Evolutionary conservation across 2,797 vertebrate genomes (phyloP).

Genomic region (Centroberyx gerrardi): DNA sequence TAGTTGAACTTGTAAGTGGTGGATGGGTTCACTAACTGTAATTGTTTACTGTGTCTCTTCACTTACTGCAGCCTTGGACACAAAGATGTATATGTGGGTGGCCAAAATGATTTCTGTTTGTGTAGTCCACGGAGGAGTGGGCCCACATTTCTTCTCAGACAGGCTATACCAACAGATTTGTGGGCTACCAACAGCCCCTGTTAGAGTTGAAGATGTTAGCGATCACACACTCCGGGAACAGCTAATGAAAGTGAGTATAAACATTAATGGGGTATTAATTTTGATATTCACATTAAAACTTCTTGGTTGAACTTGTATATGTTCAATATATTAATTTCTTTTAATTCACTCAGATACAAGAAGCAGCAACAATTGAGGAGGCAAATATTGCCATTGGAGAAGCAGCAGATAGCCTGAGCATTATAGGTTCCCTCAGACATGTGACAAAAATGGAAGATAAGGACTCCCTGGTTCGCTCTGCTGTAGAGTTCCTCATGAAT

Average conservation of each 20-base stretch:
- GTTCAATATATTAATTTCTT: background rate
- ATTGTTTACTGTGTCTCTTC: background rate
- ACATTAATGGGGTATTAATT: background rate
- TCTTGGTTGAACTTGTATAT: background rate
- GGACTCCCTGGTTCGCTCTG: too few species aligned
- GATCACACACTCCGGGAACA: background rate
- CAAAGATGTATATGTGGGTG: background rate
- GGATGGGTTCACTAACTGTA: background rate
- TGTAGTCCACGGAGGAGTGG: constrained; percentile 11
- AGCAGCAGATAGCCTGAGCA: background rate
- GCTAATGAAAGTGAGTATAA: background rate
- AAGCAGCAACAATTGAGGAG: too few species aligned
- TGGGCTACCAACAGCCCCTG: constrained; percentile 1
- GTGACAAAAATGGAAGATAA: too few species aligned
- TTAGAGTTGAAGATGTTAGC: background rate
- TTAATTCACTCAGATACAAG: background rate
- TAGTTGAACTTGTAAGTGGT: too few species aligned
- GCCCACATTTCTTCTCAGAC: constrained; percentile 17
- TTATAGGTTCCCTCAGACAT: background rate
- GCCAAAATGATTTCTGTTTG: background rate
- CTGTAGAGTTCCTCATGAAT: too few species aligned
- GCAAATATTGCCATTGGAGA: background rate
- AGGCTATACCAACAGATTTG: constrained; percentile 6
- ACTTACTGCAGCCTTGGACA: background rate
- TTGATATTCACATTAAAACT: background rate